Percentiles rank a stretch among this genome's conserved stretches.
phyloP scores from a whole-genome alignment of 2,113 vertebrate genomes.

The Muntiacus reevesi region DNA sequence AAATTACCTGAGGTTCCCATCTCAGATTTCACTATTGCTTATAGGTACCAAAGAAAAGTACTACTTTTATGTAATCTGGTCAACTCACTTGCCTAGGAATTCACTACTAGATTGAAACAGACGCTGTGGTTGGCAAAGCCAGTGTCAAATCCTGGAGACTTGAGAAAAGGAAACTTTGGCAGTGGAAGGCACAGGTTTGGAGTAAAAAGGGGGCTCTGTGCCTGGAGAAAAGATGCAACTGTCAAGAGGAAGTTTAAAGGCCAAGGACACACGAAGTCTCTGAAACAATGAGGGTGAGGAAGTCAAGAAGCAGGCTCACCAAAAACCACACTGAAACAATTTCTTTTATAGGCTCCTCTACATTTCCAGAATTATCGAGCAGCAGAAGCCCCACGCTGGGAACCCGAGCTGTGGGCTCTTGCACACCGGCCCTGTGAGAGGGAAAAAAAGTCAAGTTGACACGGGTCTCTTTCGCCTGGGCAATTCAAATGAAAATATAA shows the following conservation, averaged over 20 bases:
- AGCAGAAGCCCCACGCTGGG: slow-evolving; percentile 21
- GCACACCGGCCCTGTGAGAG: background rate
- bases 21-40: slow-evolving; percentile 11
- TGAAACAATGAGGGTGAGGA: slow-evolving; percentile 49
- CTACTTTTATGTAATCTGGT: background rate
- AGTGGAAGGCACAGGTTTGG: background rate
- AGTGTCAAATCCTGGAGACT: slow-evolving; percentile 2
- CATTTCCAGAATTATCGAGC: slow-evolving; percentile 48
- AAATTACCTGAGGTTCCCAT: background rate
- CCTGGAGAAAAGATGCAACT: slow-evolving; percentile 35
- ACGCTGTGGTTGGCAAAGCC: slow-evolving; percentile 39
- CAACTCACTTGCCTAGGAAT: background rate
- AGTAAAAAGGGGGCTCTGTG: background rate
- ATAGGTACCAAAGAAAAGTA: slow-evolving; percentile 26
- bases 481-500: slow-evolving; percentile 14
- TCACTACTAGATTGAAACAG: background rate
- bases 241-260: slow-evolving; percentile 51
- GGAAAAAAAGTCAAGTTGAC: slow-evolving; percentile 21
- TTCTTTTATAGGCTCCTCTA: slow-evolving; percentile 60
- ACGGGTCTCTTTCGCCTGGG: background rate
- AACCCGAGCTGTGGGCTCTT: slow-evolving; percentile 27
- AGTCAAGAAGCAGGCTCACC: slow-evolving; percentile 57
- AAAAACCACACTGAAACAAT: slow-evolving; percentile 53
- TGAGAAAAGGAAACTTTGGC: background rate
- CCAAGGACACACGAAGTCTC: slow-evolving; percentile 48